Evolutionary conservation across 2,113 vertebrate species (phyloP).

Genomic region (Pardalotus punctatus): DNA sequence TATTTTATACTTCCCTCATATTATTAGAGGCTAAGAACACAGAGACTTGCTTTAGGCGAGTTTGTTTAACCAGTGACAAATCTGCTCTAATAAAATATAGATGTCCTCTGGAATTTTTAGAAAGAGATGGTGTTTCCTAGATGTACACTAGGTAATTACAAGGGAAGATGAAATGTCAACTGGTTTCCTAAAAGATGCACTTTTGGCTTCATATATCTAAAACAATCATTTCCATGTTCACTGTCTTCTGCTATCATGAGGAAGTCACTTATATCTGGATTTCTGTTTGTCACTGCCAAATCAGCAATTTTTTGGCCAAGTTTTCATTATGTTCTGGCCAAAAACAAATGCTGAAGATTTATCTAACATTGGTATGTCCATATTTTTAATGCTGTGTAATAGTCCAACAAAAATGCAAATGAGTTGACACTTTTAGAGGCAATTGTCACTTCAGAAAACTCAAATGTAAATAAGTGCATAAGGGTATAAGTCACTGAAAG

Average conservation of each 20-base stretch:
- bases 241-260: neutral
- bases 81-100: slow-evolving; percentile 18
- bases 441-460: neutral
- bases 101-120: neutral
- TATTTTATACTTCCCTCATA: neutral
- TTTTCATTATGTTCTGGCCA: neutral
- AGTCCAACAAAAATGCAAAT: neutral
- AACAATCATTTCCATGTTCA: neutral
- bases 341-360: neutral
- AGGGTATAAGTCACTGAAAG: neutral
- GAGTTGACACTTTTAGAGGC: neutral
- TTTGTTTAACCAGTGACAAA: slow-evolving; percentile 15
- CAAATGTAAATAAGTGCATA: neutral
- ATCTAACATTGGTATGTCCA: neutral
- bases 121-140: neutral
- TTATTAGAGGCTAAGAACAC: neutral
- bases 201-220: neutral
- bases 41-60: neutral
- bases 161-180: neutral
- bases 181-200: neutral
- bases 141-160: neutral
- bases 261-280: neutral
- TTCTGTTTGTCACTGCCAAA: neutral
- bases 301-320: neutral
- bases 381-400: neutral